Base-by-base conservation (phyloP, 2,888 invertebrate genomes). In the Pammene aurita region DNA sequence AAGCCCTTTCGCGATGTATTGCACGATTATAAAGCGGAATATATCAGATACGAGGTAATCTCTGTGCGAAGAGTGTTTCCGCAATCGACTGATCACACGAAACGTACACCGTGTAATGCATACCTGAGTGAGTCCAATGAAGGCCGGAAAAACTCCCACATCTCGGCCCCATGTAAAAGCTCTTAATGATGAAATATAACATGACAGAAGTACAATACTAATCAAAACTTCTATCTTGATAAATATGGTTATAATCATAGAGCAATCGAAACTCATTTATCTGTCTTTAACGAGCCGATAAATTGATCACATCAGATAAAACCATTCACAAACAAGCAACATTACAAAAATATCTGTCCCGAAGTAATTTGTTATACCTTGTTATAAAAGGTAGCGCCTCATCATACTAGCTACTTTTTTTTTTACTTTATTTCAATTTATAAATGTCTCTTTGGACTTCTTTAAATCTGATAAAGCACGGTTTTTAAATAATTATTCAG, bases 271-370 rank as follows among this genome's bases (percentile, higher is more conserved):
- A 79, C 78, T 75, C 84, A 90, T 91, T 88, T 86, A 88, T 90
- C 84, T 86, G 81, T 73, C 77, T 77, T 83, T 90, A 90, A 91
- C 86, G 87, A 90, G 85, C 83, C 84, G 85, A 90, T 89, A 87
- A 91, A 89, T 88, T 87, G 88, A 88, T 88, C 85, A 83, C 83
- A 80, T 82, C 76, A 86, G 87, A 89, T 88, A 87, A 85, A 82
- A 77, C 82, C 81, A 84, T 86, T 87, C 84, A 88, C 85, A 85
- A 86, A 86, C 84, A 85, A 83, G 83, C 77, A 78, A 84, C 83
- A 84, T 89, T 84, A 90, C 87, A 87, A 85, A 88, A 86, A 88
- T 89, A 84, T 85, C 82, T 86, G 82, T 80, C 81, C 79, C 76
- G 80, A 77, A 84, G 85, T 83, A 86, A 90, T 90, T 89, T 90